phyloP scores from a whole-genome alignment of 37 sponge, comb jelly and placozoan genomes.

The Eunapius fragilis region DNA sequence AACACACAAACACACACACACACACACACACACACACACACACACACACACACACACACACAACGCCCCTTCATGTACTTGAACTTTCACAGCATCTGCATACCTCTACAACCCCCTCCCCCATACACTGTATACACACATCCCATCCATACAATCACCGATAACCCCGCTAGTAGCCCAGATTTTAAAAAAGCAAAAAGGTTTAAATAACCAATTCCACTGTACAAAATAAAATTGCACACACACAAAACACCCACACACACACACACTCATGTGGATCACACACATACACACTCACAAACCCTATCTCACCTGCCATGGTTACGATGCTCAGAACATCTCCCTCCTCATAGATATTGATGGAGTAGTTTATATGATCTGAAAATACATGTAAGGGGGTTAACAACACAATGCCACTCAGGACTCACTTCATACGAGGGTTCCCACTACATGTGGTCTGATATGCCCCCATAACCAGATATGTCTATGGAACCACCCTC shows the following conservation, averaged over 20 bases:
- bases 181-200: background rate
- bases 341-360: slow-evolving; percentile 88
- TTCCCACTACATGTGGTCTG: too few species aligned
- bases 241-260: background rate
- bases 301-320: slow-evolving; percentile 67
- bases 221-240: background rate
- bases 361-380: slow-evolving; percentile 81
- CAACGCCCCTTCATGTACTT: background rate
- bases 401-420: too few species aligned
- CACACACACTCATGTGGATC: background rate
- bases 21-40: background rate
- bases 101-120: too few species aligned
- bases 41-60: background rate
- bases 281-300: background rate
- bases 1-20: too few species aligned
- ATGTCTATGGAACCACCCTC: background rate
- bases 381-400: background rate
- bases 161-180: background rate
- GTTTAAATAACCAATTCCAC: background rate
- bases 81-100: too few species aligned
- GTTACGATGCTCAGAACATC: slow-evolving; percentile 81
- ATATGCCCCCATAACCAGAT: too few species aligned
- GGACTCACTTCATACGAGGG: too few species aligned
- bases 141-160: too few species aligned
- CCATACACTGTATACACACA: too few species aligned